phyloP scores from a whole-genome alignment of 2,797 vertebrate genomes.

The Sardinella longiceps region DNA sequence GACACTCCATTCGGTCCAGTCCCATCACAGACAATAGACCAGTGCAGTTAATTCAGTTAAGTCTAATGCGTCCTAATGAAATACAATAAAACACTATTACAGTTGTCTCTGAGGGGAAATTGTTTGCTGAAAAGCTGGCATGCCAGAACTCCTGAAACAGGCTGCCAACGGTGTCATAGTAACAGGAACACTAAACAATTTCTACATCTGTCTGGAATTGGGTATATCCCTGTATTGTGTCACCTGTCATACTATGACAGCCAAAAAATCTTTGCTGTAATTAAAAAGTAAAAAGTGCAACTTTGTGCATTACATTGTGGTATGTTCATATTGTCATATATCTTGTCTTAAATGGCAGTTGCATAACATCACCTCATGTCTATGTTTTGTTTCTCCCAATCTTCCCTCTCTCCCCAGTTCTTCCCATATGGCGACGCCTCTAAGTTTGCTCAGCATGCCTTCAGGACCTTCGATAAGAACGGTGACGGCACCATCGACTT shows the following conservation, averaged over 20 bases:
- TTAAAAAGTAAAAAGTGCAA: too few species aligned
- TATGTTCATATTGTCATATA: background rate
- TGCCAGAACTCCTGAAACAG: background rate
- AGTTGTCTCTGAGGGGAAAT: background rate
- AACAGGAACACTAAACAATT: background rate
- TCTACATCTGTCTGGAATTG: background rate
- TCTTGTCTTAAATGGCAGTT: background rate
- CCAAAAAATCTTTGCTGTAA: background rate
- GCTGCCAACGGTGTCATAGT: background rate
- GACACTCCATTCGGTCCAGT: slow-evolving; percentile 3
- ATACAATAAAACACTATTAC: background rate
- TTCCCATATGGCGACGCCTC: slow-evolving; percentile 90
- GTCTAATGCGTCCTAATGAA: background rate
- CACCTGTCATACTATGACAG: background rate
- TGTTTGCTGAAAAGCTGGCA: background rate
- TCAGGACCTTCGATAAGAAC: slow-evolving; percentile 91
- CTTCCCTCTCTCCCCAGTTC: slow-evolving; percentile 75
- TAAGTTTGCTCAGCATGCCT: slow-evolving; percentile 89
- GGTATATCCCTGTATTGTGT: background rate
- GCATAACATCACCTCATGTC: background rate
- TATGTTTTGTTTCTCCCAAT: background rate
- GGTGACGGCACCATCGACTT: slow-evolving; percentile 90
- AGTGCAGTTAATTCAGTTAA: background rate
- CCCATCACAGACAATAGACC: background rate
- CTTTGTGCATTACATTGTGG: too few species aligned